Base-by-base conservation (phyloP, 2,797 vertebrate genomes). In the Melanotaenia boesemani region DNA sequence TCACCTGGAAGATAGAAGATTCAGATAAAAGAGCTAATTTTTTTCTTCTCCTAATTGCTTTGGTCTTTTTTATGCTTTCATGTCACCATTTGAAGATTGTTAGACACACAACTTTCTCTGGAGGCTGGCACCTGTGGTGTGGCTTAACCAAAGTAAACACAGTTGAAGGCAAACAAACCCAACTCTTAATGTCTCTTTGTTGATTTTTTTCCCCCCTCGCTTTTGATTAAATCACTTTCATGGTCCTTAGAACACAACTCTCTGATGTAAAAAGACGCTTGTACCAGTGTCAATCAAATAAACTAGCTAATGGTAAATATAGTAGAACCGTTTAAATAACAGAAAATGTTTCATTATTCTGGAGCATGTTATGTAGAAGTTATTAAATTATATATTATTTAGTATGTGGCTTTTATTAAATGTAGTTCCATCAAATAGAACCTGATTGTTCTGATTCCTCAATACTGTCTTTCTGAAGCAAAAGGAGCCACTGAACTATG, bases 1-100 rank as follows among this genome's bases (percentile, higher is more conserved):
- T 82, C 86, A 78, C 75, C 69, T 65, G 57, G 37, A 54, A 75
- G 87, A 85, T 81, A 13, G 44, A 80, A 63, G 59, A 39, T 59
- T 30, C 62, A 37, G 82, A 88, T 84, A 80, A 74, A 41, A 52
- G 6, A 52, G 63, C 58, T 37, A 57, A 57, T 39, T 59, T 79
- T 77, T 84, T 75, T 66, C 63, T 12, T 63, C 62, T 71, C 62
- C 73, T 76, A 79, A 82, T 87, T 74, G 50, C 86, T 85, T 85
- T 34, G 22, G 54, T 82, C 76, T 61, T 32, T 32, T 39, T 58
- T 0, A 0, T 24, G 3, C 82, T 81, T 85, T 82, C 32, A 81
- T 70, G 65, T 70, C 39, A 48, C 36, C 52, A 58, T 76, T 80
- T 79, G 62, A 71, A 66, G 82, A 72, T 58, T 37, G 11, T 59